Conservation (phyloP, 1,140 invertebrate species). For the Pseudomyrmex pallidus region DNA sequence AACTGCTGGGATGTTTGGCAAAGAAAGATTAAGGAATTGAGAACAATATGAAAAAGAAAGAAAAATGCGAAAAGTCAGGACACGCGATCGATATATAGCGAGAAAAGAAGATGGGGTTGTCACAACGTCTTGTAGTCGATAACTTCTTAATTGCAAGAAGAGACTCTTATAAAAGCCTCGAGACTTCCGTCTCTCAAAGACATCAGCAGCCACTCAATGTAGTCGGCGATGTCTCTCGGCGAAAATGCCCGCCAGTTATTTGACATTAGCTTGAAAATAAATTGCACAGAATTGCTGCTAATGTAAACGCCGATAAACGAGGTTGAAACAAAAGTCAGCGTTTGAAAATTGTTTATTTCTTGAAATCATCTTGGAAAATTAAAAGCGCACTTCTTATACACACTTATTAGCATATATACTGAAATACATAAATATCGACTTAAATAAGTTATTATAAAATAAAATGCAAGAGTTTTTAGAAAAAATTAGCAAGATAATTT, state of each 20-base stretch:
- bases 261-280: constrained; percentile 51
- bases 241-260: constrained; percentile 50
- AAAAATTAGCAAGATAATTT: constrained; percentile 47
- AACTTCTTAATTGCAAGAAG: constrained; percentile 68
- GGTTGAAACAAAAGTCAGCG: constrained; percentile 9
- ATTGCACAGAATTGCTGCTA: constrained; percentile 32
- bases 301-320: constrained; percentile 45
- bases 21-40: constrained; percentile 61
- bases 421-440: background rate
- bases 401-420: constrained; percentile 7
- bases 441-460: constrained; percentile 14
- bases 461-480: constrained; percentile 36
- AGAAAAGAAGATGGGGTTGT: background rate
- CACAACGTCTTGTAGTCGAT: constrained; percentile 62
- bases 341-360: constrained; percentile 27
- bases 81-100: constrained; percentile 45
- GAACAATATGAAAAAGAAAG: background rate
- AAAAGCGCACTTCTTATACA: background rate
- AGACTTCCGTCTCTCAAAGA: constrained; percentile 47
- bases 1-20: constrained; percentile 65
- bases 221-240: constrained; percentile 32
- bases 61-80: background rate
- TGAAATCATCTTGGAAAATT: background rate
- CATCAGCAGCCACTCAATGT: constrained; percentile 24
- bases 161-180: constrained; percentile 45